phyloP scores from a whole-genome alignment of 2,797 vertebrate species.

The Myotis pilosus region DNA sequence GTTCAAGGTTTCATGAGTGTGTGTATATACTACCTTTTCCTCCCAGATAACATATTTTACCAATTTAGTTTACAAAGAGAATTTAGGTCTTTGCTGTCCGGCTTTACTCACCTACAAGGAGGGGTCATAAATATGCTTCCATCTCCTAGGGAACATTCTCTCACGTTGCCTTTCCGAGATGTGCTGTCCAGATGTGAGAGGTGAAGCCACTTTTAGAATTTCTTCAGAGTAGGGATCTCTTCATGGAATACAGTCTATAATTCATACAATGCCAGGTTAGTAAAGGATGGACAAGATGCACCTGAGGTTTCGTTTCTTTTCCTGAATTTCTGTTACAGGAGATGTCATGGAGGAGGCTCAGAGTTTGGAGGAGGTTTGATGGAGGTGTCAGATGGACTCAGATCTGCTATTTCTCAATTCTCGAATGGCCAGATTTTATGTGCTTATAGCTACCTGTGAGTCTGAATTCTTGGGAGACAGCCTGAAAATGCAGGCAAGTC shows the following conservation, averaged over 20 bases:
- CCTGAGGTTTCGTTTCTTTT: background rate
- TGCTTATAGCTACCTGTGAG: background rate
- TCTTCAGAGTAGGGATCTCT: background rate
- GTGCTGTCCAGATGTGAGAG: slow-evolving; percentile 20
- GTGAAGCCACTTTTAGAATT: background rate
- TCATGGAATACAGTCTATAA: background rate
- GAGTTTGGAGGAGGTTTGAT: background rate
- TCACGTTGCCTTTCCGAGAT: background rate
- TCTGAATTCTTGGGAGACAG: background rate
- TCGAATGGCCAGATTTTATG: background rate
- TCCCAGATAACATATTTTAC: background rate
- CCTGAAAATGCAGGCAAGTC: background rate
- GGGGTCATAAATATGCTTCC: background rate
- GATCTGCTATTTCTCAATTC: background rate
- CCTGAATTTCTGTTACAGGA: background rate
- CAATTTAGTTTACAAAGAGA: slow-evolving; percentile 26
- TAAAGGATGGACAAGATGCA: background rate
- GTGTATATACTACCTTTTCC: background rate
- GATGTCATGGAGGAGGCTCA: background rate
- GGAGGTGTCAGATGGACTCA: background rate
- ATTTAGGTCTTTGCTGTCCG: background rate
- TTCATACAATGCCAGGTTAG: background rate
- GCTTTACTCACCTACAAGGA: background rate
- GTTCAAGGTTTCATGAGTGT: background rate
- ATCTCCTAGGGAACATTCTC: background rate